Conservation (phyloP, 64 coral and sea anemone genomes). For the Stylophora pistillata region DNA sequence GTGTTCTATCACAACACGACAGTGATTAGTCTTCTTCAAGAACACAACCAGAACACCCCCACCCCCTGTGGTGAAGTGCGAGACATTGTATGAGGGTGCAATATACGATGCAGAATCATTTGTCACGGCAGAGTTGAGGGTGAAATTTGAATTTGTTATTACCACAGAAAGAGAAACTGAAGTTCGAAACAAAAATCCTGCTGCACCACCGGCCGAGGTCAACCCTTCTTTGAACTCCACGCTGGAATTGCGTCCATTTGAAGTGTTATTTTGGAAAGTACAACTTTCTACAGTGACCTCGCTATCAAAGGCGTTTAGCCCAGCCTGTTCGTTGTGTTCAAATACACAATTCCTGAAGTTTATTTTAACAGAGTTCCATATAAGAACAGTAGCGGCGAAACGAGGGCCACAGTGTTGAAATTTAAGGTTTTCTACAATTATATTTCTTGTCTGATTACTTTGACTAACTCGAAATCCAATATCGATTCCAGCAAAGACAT, state of each 20-base stretch:
- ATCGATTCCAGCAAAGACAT: constrained; percentile 26
- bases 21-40: constrained; percentile 11
- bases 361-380: constrained; percentile 62
- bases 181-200: constrained; percentile 40
- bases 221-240: constrained; percentile 9
- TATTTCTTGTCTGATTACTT: constrained; percentile 42
- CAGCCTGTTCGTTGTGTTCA: constrained; percentile 67
- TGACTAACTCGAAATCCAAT: background rate
- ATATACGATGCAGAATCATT: constrained; percentile 42
- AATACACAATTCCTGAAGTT: constrained; percentile 59
- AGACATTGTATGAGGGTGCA: constrained; percentile 62
- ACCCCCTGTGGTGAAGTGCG: constrained; percentile 46
- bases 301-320: constrained; percentile 75
- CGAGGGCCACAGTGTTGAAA: constrained; percentile 73
- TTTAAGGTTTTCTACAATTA: constrained; percentile 47
- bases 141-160: constrained; percentile 53
- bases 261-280: constrained; percentile 73
- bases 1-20: constrained; percentile 43
- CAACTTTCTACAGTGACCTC: constrained; percentile 53
- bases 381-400: constrained; percentile 51
- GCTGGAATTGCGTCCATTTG: constrained; percentile 48
- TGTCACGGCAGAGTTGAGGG: constrained; percentile 60
- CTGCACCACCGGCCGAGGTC: constrained; percentile 48
- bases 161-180: constrained; percentile 32
- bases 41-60: constrained; percentile 64